Evolutionary conservation across 2,113 vertebrate genomes (phyloP), one percentile per base, ranked within the genome.

Genomic region (Monopterus albus): DNA sequence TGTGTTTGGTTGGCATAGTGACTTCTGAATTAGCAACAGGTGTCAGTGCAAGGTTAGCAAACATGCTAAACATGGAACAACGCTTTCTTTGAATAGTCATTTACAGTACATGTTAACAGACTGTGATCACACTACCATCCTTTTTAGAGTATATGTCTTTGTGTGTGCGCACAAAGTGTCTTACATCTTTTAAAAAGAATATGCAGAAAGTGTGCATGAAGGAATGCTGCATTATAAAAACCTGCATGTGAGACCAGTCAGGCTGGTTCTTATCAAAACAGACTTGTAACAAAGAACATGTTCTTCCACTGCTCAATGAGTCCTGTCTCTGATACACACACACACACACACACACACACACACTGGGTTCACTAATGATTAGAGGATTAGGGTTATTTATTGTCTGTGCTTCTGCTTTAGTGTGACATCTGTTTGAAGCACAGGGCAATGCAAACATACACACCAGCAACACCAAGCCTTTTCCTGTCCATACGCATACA

Each of bases 371-470:
- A 46, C 3, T 10, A 6, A 36, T 46, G 11, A 31, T 13, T 46
- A 12, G 6, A 45, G 21, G 25, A 39, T 8, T 8, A 3, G 33
- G 15, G 31, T 72, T 65, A 26, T 52, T 57, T 12, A 69, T 73
- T 50, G 13, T 51, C 60, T 23, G 55, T 23, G 38, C 5, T 17
- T 67, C 68, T 75, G 61, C 45, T 51, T 13, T 53, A 38, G 23
- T 6, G 11, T 55, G 15, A 26, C 3, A 3, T 47, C 33, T 35
- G 36, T 31, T 31, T 5, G n/a, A n/a, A n/a, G 8, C 29, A 31
- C 29, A 6, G 5, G 8, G 5, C 5, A 5, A 31, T 7, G 7
- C 29, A 29, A 4, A 29, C 29, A 29, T 7, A 36, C 14, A 35
- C 66, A 28, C 5, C 9, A 47, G 21, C 17, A 14, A 33, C 39